Evolutionary conservation across 2,888 invertebrate genomes (phyloP).

Genomic region (Pristionchus mayeri): DNA sequence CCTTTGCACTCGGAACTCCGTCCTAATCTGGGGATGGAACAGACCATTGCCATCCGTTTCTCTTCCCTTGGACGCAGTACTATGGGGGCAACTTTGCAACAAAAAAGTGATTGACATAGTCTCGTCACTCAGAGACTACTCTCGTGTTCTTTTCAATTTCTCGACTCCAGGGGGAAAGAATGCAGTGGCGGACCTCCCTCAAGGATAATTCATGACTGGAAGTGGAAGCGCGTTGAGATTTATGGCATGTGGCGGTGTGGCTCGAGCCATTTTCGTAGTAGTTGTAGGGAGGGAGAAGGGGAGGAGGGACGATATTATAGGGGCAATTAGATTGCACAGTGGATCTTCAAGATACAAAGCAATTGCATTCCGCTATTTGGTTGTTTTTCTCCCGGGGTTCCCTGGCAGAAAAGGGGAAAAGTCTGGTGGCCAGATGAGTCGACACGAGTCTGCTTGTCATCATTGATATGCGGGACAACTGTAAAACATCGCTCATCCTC

Average conservation of each 20-base stretch:
- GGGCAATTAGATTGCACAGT: no score
- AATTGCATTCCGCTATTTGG: no score
- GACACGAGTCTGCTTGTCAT: constrained; percentile 1
- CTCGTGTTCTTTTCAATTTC: constrained; percentile 5
- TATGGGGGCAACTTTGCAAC: background rate
- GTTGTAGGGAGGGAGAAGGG: background rate
- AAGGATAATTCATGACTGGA: constrained; percentile 17
- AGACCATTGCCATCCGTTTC: no score
- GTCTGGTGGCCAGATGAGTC: background rate
- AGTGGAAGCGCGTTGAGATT: constrained; percentile 26
- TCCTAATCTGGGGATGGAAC: no score
- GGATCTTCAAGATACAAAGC: no score
- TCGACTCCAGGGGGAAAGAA: constrained; percentile 17
- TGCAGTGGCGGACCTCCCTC: background rate
- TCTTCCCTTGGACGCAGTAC: no score
- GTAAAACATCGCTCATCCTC: constrained; percentile 6
- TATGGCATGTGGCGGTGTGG: constrained; percentile 21
- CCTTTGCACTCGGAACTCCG: background rate
- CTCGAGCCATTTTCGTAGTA: background rate
- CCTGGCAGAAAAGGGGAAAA: background rate
- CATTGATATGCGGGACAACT: constrained; percentile 35
- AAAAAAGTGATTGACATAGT: constrained; percentile 3
- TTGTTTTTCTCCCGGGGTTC: no score
- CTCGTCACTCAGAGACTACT: background rate
- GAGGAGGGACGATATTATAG: no score